A percentile compares a stretch with the other conserved stretches of the same genome.
These are phyloP conservation scores for Meloidogyne hapla DNA, from an alignment of 1,140 invertebrate genomes.

Conservation along the genomic window DNA sequence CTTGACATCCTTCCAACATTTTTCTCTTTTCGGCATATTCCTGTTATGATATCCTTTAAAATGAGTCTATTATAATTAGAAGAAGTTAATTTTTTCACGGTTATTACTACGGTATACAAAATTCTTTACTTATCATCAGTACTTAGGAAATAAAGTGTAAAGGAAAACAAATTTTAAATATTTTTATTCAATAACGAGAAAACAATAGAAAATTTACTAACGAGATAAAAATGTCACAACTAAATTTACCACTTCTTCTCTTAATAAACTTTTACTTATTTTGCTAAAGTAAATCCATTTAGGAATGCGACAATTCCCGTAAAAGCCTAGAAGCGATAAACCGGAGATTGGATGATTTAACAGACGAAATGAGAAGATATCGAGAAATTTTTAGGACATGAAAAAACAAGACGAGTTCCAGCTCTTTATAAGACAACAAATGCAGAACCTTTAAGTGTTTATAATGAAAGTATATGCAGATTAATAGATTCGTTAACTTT, in stretches of 20 bases:
- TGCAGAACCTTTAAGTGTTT: conserved; percentile 31
- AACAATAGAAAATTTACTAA: too few relatives aligned
- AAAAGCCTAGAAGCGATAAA: conserved; percentile 38
- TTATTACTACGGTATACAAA: too few relatives aligned
- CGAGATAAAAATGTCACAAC: background rate
- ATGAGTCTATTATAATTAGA: too few relatives aligned
- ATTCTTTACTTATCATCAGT: too few relatives aligned
- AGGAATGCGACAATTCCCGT: conserved; percentile 41
- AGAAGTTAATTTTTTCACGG: too few relatives aligned
- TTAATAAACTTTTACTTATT: background rate
- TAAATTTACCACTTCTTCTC: background rate
- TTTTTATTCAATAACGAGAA: too few relatives aligned
- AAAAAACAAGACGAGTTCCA: conserved; percentile 38
- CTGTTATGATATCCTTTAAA: too few relatives aligned
- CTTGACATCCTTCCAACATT: too few relatives aligned
- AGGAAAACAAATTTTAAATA: too few relatives aligned
- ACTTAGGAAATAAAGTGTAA: too few relatives aligned
- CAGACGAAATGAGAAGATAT: conserved; percentile 38
- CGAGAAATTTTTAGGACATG: conserved; percentile 41
- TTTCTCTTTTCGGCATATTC: too few relatives aligned
- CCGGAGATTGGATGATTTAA: conserved; percentile 34
- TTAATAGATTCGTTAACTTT: conserved; percentile 35
- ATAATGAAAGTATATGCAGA: conserved; percentile 39
- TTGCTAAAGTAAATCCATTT: background rate
- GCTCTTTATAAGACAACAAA: conserved; percentile 41